Percentiles rank a stretch among this genome's conserved stretches.
Conservation (phyloP, 2,888 invertebrate genomes). For the Stegana nigrithorax region DNA sequence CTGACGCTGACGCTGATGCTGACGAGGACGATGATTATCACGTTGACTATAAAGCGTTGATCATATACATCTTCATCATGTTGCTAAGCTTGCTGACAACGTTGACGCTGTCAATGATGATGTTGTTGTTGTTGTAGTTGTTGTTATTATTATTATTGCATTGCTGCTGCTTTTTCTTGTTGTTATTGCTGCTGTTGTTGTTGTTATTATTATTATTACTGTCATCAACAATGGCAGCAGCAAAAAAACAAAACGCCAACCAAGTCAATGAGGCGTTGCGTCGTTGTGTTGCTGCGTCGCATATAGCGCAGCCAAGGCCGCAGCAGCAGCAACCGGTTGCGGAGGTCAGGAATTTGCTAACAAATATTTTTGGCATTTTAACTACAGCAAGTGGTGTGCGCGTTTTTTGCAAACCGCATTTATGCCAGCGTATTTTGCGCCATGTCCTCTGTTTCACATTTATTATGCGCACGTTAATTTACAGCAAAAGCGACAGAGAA, state of each 20-base stretch:
- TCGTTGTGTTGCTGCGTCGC: not conserved
- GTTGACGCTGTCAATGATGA: no score
- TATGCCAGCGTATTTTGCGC: conserved; percentile 36
- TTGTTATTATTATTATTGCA: not conserved
- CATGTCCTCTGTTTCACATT: conserved; percentile 56
- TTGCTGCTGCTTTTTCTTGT: not conserved
- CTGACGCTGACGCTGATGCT: no score
- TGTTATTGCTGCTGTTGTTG: not conserved
- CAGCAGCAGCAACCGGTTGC: conserved; percentile 7
- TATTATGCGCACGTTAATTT: conserved; percentile 43
- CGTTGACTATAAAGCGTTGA: no score
- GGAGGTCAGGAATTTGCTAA: conserved; percentile 55
- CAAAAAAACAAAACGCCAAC: no score
- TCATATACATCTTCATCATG: no score
- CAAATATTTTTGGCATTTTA: conserved; percentile 40
- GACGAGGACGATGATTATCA: no score
- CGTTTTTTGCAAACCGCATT: not conserved
- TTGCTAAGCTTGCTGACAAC: no score
- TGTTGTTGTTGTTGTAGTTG: not conserved
- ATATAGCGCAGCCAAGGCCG: no score
- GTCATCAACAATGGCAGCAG: no score
- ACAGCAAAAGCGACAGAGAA: conserved; percentile 19
- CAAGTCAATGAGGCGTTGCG: no score
- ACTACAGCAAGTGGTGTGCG: conserved; percentile 2
- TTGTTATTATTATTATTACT: not conserved